Evolutionary conservation across 64 coral and sea anemone species (phyloP), one percentile per base, ranked within the genome.

Genomic region (Stichodactyla mertensii): DNA sequence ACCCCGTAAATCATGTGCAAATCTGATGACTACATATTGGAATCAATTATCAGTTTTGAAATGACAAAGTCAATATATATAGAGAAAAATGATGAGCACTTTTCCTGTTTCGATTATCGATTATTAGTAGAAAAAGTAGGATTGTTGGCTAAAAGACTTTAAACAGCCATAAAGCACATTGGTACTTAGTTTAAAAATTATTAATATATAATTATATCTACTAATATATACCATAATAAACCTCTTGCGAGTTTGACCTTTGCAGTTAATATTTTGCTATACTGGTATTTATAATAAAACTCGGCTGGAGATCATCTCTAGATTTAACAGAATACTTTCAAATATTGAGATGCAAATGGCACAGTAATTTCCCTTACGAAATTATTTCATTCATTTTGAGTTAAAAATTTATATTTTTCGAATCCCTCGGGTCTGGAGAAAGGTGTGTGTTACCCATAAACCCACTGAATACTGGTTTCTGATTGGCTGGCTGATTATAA

Each of bases 401-500:
- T 81, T 81, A 81, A 81, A 81, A 81, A 81, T 81, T 81, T 54
- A 81, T 81, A 81, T 51, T 54, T 81, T 81, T 53, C 4, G 4
- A 81, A 81, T 81, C 78, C 4, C 62, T 81, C 15, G 14, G 69
- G 69, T 74, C 69, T 74, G 24, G 16, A 81, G 78, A 81, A 81
- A 53, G 78, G 53, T 55, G 78, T 55, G 78, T 81, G 78, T 55
- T 81, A 81, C 78, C 53, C 78, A 81, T 81, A 53, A 80, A 81
- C 53, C 51, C 78, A 53, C 19, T 81, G 78, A 55, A 81, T 81
- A 19, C 51, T 81, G n/a, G 52, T 6, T 16, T 85, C 55, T 85
- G 83, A 85, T 85, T 85, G 83, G 83, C 55, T 62, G 54, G 57
- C 6, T 36, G 27, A 16, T 64, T 61, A 85, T 85, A 85, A 85